phyloP scores from a whole-genome alignment of 2,113 vertebrate species.

The Laterallus jamaicensis region DNA sequence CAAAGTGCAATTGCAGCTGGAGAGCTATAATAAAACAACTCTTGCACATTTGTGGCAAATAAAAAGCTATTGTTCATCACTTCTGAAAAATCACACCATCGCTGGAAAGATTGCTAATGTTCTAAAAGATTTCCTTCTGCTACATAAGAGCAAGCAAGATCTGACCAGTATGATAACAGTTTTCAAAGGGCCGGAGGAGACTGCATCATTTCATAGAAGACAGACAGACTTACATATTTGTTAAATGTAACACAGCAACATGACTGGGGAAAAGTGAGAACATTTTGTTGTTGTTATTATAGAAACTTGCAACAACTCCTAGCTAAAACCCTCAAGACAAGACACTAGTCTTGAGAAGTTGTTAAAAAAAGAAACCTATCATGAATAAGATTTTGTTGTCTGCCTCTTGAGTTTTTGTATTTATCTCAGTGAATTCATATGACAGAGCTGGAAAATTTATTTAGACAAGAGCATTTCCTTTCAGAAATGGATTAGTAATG shows the following conservation, averaged over 20 bases:
- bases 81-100: neutral
- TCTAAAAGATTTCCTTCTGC: constrained; percentile 12
- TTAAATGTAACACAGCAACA: neutral
- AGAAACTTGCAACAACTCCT: neutral
- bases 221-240: neutral
- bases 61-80: neutral
- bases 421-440: neutral
- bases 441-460: neutral
- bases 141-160: neutral
- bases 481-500: neutral
- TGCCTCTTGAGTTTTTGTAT: neutral
- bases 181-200: neutral
- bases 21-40: neutral
- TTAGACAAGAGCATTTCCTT: neutral
- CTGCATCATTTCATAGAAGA: neutral
- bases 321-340: neutral
- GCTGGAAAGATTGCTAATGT: constrained; percentile 17
- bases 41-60: neutral
- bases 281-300: neutral
- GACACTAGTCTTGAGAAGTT: neutral
- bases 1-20: no score
- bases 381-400: neutral
- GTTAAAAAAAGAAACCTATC: neutral
- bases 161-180: neutral
- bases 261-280: neutral